Base-by-base conservation (phyloP, 2,113 vertebrate genomes). In the Alethe diademata region DNA sequence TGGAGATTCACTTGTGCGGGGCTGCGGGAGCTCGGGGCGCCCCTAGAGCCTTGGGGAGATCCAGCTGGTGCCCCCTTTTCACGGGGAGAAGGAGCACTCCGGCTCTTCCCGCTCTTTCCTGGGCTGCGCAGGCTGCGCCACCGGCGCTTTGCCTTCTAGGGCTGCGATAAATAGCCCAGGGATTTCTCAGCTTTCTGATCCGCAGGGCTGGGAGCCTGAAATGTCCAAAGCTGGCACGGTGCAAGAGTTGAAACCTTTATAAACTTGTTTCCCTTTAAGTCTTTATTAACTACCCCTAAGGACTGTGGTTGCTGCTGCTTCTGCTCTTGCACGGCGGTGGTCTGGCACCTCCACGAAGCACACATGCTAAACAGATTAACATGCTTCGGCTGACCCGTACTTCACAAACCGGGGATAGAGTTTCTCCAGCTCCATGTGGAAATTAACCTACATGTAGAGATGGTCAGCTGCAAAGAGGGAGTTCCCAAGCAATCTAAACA, bases 321-420 rank as follows among this genome's bases (percentile, higher is more conserved):
- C 97, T 97, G 96, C 97, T 97, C 92, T 96, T 96, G 97, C 98
- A 87, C 97, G 86, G 97, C 78, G 98, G 98, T 98, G 98, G 98
- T 97, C 98, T 97, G 96, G 98, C 97, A 95, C 94, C 98, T 97
- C 96, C 76, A 84, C 96, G 97, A 97, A 96, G 98, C 98, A 98
- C 98, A 99, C 98, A 98, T 99, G 98, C 98, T 99, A 98, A 98
- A 99, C 98, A 99, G 98, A 99, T 99, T 98, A 99, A 98, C 97
- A 97, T 98, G 98, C 98, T 98, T 98, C 92, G 97, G 93, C 98
- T 98, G 98, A 98, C 98, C 98, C 97, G 95, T 95, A 94, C 97
- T 96, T 98, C 97, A 95, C 98, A 98, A 98, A 97, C 97, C 80
- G 69, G 93, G 98, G 98, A 98, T 98, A 97, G 97, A 96, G 96